phyloP scores from a whole-genome alignment of 2,888 invertebrate species.

The Anthophora plumipes region DNA sequence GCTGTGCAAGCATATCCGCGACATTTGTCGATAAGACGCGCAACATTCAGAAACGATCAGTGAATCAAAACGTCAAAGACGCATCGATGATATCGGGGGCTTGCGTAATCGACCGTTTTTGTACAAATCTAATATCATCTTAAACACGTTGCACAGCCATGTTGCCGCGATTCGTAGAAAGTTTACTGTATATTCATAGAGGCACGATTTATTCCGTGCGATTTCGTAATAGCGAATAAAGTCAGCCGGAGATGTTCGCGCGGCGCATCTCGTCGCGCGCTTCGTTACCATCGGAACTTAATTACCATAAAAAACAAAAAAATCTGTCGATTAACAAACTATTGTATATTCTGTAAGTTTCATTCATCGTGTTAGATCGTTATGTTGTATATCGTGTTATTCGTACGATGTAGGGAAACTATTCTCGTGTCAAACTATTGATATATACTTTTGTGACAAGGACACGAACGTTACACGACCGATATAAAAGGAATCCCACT shows the following conservation, averaged over 20 bases:
- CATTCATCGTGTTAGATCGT: neutral
- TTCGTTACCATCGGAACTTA: neutral
- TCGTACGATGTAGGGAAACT: neutral
- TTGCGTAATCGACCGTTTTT: conserved; percentile 42
- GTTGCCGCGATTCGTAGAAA: conserved; percentile 33
- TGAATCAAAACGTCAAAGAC: conserved; percentile 28
- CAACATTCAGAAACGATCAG: conserved; percentile 8
- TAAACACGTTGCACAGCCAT: neutral
- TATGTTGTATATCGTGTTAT: neutral
- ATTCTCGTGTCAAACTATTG: neutral
- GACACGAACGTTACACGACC: neutral
- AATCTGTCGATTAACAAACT: neutral
- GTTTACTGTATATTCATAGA: conserved; percentile 24
- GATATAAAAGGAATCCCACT: conserved; percentile 2
- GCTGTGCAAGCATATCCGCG: conserved; percentile 15
- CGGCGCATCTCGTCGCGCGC: neutral
- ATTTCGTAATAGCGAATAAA: conserved; percentile 38
- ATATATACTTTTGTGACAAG: neutral
- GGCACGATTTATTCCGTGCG: conserved; percentile 28
- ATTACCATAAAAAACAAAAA: neutral
- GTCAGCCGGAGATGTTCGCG: neutral
- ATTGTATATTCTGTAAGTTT: neutral
- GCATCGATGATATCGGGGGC: neutral
- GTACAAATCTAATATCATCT: conserved; percentile 26
- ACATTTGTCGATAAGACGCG: conserved; percentile 33